A percentile compares a stretch with the other conserved stretches of the same genome.
Conservation (phyloP, 2,888 invertebrate species). For the Catocala fraxini region DNA sequence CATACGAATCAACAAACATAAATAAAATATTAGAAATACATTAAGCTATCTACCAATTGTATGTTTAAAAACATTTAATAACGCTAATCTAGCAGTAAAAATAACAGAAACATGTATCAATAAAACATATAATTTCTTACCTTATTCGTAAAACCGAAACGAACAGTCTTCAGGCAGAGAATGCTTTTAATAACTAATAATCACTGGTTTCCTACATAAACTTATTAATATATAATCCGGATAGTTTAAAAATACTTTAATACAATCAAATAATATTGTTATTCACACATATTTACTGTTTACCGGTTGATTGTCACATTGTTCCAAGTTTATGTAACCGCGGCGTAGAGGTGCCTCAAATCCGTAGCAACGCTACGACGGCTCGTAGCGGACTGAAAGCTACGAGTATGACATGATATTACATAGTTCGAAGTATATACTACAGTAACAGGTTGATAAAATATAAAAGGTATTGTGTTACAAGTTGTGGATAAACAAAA, state of each 20-base stretch:
- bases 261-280: slow-evolving; percentile 15
- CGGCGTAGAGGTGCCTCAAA: slow-evolving; percentile 52
- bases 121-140: slow-evolving; percentile 28
- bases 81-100: too few species aligned
- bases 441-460: slow-evolving; percentile 22
- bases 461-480: slow-evolving; percentile 35
- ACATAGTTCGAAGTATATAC: slow-evolving; percentile 22
- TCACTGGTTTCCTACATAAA: slow-evolving; percentile 34
- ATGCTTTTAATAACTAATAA: slow-evolving; percentile 24
- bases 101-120: background rate
- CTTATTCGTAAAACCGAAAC: slow-evolving; percentile 38
- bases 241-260: slow-evolving; percentile 24
- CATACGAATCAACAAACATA: too few species aligned
- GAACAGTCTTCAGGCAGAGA: slow-evolving; percentile 18
- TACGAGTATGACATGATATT: slow-evolving; percentile 25
- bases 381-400: slow-evolving; percentile 67
- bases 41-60: too few species aligned
- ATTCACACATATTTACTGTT: slow-evolving; percentile 45
- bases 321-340: slow-evolving; percentile 42
- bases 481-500: slow-evolving; percentile 28
- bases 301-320: slow-evolving; percentile 52
- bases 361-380: slow-evolving; percentile 64
- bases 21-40: too few species aligned
- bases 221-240: slow-evolving; percentile 15
- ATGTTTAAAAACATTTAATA: too few species aligned